A percentile compares a stretch with the other conserved stretches of the same genome.
These are phyloP conservation scores for Phylloscopus whistleri DNA, from an alignment of 2,113 vertebrate species.

Conservation along the genomic window DNA sequence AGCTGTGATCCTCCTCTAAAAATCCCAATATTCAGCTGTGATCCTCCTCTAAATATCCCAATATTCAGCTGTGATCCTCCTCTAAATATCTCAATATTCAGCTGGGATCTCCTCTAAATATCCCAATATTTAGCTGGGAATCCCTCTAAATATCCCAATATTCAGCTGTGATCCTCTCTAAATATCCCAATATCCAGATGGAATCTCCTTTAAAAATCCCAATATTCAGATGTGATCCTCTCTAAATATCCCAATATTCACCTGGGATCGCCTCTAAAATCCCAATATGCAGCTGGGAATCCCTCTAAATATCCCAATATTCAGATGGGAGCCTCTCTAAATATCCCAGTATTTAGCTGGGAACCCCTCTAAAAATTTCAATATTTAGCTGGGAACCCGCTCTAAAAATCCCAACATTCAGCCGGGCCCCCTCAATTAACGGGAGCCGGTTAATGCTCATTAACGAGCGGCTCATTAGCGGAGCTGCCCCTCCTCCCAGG, in stretches of 20 bases:
- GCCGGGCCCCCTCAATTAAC: accelerated
- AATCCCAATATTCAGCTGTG: background rate
- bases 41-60: background rate
- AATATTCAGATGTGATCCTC: too few species aligned
- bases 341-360: background rate
- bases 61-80: accelerated
- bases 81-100: background rate
- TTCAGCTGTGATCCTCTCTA: background rate
- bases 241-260: background rate
- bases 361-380: background rate
- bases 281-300: accelerated
- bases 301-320: background rate
- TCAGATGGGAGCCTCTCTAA: accelerated
- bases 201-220: too few species aligned
- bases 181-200: too few species aligned
- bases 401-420: background rate
- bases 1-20: background rate
- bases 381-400: accelerated
- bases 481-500: background rate
- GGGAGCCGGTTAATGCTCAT: background rate
- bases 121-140: accelerated
- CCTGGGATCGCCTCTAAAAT: accelerated
- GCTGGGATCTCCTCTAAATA: accelerated
- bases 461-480: background rate
- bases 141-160: background rate